Evolutionary conservation across 1,140 invertebrate genomes (phyloP).

Genomic region (Reticulitermes speratus): DNA sequence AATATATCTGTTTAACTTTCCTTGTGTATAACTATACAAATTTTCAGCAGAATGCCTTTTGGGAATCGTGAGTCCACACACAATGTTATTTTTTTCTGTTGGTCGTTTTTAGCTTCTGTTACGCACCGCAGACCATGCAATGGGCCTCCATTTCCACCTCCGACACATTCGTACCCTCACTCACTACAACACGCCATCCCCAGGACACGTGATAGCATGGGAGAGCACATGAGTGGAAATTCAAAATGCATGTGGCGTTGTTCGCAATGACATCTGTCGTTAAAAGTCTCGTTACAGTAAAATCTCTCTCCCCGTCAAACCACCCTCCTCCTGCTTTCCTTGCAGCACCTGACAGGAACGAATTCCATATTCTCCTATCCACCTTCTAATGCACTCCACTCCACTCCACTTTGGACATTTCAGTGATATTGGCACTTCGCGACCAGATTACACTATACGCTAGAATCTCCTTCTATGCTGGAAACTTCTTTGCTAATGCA

Average conservation of each 20-base stretch:
- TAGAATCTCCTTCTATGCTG: not conserved
- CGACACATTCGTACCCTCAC: not conserved
- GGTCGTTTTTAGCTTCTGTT: conserved; percentile 10
- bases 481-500: not conserved
- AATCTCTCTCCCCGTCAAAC: not conserved
- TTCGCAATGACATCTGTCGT: conserved; percentile 10
- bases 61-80: not conserved
- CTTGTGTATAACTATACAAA: no score
- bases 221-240: not conserved
- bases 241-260: conserved; percentile 11
- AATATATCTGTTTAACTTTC: no score
- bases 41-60: no score
- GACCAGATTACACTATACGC: not conserved
- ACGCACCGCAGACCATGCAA: not conserved
- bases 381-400: conserved; percentile 18
- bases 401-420: conserved; percentile 2
- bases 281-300: conserved; percentile 13
- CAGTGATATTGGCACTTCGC: not conserved
- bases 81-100: not conserved
- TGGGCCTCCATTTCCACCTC: not conserved
- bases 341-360: conserved; percentile 3
- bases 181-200: not conserved
- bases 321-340: not conserved
- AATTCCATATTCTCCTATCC: not conserved
- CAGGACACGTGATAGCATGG: not conserved